Evolutionary conservation across 23 tunicate species (phyloP), one percentile per base, ranked within the genome.

Genomic region (Oikopleura vanhoeffeni): DNA sequence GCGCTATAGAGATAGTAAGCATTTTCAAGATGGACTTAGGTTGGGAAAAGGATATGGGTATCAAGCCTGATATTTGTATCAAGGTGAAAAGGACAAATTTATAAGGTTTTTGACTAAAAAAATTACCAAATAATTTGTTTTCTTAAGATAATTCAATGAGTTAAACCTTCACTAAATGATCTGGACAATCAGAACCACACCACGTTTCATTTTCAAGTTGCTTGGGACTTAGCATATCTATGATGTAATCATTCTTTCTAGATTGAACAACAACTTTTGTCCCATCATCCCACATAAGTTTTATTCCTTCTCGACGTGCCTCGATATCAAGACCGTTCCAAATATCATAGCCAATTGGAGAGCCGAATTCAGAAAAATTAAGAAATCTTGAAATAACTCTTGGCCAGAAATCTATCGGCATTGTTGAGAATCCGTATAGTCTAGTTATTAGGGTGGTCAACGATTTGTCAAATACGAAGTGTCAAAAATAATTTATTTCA

Each of bases 321-420:
- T 71, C 79, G 32, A 71, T 18, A 30, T 71, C 79, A 38, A 32
- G 27, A 28, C 35, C 79, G 38, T 18, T 32, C 79, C 79, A 71
- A 71, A 71, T 13, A 2, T 71, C 35, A 13, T 2, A 24, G 38
- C 35, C 35, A 33, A 18, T 2, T 2, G 34, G 2, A 18, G 79
- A 13, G 3, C 35, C 79, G 3, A 30, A 71, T 3, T 30, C 34
- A 38, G 27, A 71, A 30, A 71, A 30, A 30, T 71, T 18, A 3
- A 71, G 79, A 30, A 71, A 71, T 71, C 79, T 33, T 18, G 79
- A 71, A 24, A 71, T 71, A 38, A 71, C 79, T 71, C 79, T 33
- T 18, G 79, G 32, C 79, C 79, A 71, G 32, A 71, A 71, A 71
- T 71, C 79, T 18, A 71, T 30, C 2, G 79, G 79, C 79, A 71